Conservation (phyloP, 2,113 vertebrate species). For the Patagioenas fasciata region DNA sequence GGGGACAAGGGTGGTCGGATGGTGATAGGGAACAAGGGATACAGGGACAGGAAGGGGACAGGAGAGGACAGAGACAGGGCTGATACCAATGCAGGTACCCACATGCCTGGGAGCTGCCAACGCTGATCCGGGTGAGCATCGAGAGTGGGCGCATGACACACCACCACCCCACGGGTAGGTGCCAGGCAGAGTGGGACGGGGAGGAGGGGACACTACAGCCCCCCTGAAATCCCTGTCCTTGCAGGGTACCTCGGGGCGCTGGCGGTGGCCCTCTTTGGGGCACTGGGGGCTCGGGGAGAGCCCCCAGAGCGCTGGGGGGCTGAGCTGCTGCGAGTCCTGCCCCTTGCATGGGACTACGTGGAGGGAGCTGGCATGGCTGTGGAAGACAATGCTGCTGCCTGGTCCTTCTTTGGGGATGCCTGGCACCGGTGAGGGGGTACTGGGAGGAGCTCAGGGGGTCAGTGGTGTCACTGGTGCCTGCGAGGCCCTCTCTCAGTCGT, state of each 20-base stretch:
- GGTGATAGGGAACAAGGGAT: neutral
- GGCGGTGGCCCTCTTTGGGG: slow-evolving; percentile 3
- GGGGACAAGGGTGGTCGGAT: neutral
- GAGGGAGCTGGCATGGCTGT: slow-evolving; percentile 39
- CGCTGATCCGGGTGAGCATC: slow-evolving; percentile 77
- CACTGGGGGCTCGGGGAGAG: neutral
- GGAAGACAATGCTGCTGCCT: slow-evolving; percentile 73
- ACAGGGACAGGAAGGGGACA: neutral
- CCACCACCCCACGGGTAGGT: slow-evolving; percentile 80
- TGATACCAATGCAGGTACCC: slow-evolving; percentile 68
- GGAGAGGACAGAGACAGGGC: no score
- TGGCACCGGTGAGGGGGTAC: slow-evolving; percentile 78
- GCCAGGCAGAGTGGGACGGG: neutral
- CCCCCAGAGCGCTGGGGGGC: slow-evolving; percentile 23
- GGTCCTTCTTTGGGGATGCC: slow-evolving; percentile 80
- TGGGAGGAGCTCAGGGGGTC: neutral
- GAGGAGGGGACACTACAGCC: neutral
- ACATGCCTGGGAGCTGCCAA: slow-evolving; percentile 72
- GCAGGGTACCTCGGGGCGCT: slow-evolving; percentile 17
- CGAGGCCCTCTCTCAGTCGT: no score
- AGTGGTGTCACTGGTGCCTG: neutral
- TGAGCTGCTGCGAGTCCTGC: slow-evolving; percentile 78
- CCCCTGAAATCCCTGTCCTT: neutral
- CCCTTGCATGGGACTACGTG: slow-evolving; percentile 75
- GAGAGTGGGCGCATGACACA: slow-evolving; percentile 86